A percentile compares a stretch with the other conserved stretches of the same genome.
Evolutionary conservation across 1,140 invertebrate genomes (phyloP).

Genomic region (Bombus superbus): DNA sequence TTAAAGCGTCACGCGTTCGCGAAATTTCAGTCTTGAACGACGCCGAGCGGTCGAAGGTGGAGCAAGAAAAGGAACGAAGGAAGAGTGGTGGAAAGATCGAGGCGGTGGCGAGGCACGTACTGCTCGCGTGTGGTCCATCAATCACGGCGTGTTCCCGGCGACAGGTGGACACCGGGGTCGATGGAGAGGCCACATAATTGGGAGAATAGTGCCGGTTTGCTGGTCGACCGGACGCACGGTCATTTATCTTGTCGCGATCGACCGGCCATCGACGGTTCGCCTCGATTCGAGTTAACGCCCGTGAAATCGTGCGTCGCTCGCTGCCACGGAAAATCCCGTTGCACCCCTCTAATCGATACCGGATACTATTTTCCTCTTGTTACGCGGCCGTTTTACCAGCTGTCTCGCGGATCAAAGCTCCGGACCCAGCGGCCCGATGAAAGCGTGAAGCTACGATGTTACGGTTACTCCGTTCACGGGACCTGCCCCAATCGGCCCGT

Average conservation of each 20-base stretch:
- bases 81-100: background rate
- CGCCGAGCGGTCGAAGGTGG: background rate
- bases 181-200: slow-evolving; percentile 77
- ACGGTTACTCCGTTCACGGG: background rate
- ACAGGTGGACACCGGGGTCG: slow-evolving; percentile 75
- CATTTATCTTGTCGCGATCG: slow-evolving; percentile 76
- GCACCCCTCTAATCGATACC: slow-evolving; percentile 38
- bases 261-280: slow-evolving; percentile 70
- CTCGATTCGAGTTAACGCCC: slow-evolving; percentile 69
- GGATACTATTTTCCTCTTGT: slow-evolving; percentile 54
- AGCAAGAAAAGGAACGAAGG: background rate
- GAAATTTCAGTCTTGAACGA: slow-evolving; percentile 19
- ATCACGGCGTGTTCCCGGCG: slow-evolving; percentile 72
- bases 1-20: slow-evolving; percentile 38
- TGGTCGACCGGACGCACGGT: slow-evolving; percentile 72
- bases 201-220: slow-evolving; percentile 75
- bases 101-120: slow-evolving; percentile 54
- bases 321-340: slow-evolving; percentile 66
- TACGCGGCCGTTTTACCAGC: slow-evolving; percentile 47
- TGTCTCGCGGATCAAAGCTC: slow-evolving; percentile 34
- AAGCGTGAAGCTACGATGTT: slow-evolving; percentile 9
- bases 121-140: slow-evolving; percentile 71
- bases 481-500: background rate
- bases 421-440: background rate
- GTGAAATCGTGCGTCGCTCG: slow-evolving; percentile 72